Evolutionary conservation across 2,113 vertebrate species (phyloP).

Genomic region (Octodon degus): DNA sequence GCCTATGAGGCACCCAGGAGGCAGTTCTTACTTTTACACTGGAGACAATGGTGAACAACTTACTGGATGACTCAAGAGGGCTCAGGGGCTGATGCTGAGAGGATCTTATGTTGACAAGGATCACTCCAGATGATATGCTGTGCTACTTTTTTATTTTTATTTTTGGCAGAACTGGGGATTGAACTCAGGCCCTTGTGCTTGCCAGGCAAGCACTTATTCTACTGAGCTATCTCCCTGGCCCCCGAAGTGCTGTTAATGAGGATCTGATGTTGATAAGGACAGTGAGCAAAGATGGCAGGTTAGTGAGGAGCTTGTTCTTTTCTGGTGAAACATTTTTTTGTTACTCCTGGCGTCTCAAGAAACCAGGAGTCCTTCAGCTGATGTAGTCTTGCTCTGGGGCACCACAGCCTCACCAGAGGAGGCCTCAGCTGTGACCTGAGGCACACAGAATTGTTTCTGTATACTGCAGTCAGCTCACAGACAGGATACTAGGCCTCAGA

Average conservation of each 20-base stretch:
- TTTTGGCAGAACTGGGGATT: too few relatives aligned
- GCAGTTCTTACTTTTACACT: not conserved
- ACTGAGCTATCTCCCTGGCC: too few relatives aligned
- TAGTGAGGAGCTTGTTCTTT: not conserved
- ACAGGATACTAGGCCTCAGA: not conserved
- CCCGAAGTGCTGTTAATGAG: too few relatives aligned
- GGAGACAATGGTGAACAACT: not conserved
- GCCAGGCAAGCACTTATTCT: too few relatives aligned
- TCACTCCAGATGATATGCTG: too few relatives aligned
- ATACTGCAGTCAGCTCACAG: not conserved
- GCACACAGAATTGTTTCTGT: not conserved
- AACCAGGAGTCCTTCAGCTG: too few relatives aligned
- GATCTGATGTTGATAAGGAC: too few relatives aligned
- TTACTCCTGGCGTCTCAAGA: too few relatives aligned
- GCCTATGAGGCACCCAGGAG: not conserved
- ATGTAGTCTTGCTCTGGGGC: not conserved
- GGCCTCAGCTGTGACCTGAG: not conserved
- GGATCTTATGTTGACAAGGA: not conserved
- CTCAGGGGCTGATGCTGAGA: not conserved
- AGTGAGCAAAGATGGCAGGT: too few relatives aligned
- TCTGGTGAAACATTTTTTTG: not conserved
- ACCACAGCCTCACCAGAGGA: not conserved
- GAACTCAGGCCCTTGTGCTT: too few relatives aligned
- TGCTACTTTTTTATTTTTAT: too few relatives aligned
- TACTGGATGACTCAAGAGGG: not conserved